Evolutionary conservation across 2,797 vertebrate species (phyloP), one percentile per base, ranked within the genome.

Genomic region (Macrochelys suwanniensis): DNA sequence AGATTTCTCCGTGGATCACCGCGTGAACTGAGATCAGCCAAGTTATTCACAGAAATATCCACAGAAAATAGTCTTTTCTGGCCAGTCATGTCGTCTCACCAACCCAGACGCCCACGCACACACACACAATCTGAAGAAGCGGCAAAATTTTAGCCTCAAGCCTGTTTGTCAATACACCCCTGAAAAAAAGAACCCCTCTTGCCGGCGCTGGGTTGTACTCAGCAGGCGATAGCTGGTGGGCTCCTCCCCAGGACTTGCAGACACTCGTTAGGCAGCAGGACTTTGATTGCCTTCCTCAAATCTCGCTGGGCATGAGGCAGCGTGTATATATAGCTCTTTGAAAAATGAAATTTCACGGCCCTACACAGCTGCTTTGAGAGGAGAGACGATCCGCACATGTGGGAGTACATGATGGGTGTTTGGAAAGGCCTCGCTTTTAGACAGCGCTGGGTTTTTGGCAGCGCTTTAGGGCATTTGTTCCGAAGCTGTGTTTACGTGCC

Each of bases 401-500:
- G 96, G 97, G 96, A 97, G 93, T 84, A 84, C 2, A 16, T 87
- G 89, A 96, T 0, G 16, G 89, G 91, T 23, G 25, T 84, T 61
- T 54, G 77, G 49, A 68, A 51, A 82, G 76, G 54, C 88, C 91
- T 97, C 89, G 61, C 87, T 95, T 19, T 0, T 87, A 94, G 96
- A 94, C 94, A 95, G 97, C 96, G 95, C 94, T 91, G 88, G 77
- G 96, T 95, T 97, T 97, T 94, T 97, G 97, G 97, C 96, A 97
- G 93, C 83, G 93, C 95, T 97, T 28, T 51, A 89, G 88, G 96
- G 97, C 96, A 95, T 97, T 97, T 97, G 97, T 97, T 97, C 96
- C 91, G 96, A 97, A 97, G 97, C 97, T 92, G 94, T 97, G 96
- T 97, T 97, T 97, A 97, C 96, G 93, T 84, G 96, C 95, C 97